Evolutionary conservation across 2,113 vertebrate genomes (phyloP).

Genomic region (Podilymbus podiceps): DNA sequence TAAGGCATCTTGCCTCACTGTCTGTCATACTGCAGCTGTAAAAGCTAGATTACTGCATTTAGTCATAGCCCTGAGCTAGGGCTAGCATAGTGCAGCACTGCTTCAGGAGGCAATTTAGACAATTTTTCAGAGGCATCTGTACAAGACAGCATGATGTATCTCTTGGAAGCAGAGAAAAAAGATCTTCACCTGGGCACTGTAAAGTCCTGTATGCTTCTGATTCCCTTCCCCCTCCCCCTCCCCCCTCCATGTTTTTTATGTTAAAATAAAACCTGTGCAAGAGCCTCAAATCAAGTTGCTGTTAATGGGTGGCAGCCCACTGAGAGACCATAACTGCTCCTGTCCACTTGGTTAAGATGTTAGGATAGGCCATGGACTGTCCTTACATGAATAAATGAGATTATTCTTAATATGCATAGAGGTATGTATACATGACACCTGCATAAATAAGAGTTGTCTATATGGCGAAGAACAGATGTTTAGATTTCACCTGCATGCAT

Average conservation of each 20-base stretch:
- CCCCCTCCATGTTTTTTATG: fast-evolving
- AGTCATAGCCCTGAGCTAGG: neutral
- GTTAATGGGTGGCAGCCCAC: neutral
- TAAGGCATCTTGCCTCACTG: constrained; percentile 11
- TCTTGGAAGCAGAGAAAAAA: neutral
- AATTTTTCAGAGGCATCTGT: neutral
- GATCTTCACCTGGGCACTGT: neutral
- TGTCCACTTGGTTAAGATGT: neutral
- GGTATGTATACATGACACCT: neutral
- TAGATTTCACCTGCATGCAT: neutral
- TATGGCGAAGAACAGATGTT: neutral
- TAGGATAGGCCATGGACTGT: neutral
- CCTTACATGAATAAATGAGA: neutral
- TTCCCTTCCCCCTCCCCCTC: fast-evolving
- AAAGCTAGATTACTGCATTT: constrained; percentile 29
- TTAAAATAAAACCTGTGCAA: neutral
- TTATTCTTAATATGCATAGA: neutral
- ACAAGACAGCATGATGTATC: neutral
- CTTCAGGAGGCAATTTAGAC: neutral
- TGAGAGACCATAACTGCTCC: neutral
- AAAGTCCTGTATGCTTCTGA: neutral
- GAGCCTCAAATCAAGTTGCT: neutral
- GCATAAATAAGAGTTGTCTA: neutral
- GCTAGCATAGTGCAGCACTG: neutral
- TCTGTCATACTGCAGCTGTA: neutral